phyloP scores from a whole-genome alignment of 1,140 invertebrate species.

The Musca vetustissima region DNA sequence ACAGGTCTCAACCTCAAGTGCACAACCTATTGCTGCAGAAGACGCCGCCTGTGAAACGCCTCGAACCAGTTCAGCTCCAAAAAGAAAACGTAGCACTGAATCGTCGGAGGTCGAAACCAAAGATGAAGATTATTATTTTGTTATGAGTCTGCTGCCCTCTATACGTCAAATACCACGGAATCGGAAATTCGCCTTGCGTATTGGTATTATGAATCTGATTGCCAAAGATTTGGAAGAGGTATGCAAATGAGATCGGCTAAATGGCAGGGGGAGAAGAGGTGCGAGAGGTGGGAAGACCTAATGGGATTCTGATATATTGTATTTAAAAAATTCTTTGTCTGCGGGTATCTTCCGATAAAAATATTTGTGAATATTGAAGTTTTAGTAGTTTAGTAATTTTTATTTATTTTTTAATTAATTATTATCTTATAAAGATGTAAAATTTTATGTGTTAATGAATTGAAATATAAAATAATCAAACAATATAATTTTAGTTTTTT shows the following conservation, averaged over 20 bases:
- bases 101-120: neutral
- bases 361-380: no score
- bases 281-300: neutral
- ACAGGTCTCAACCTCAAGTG: neutral
- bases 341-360: no score
- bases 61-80: neutral
- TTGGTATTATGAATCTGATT: conserved; percentile 19
- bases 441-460: no score
- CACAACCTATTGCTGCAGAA: neutral
- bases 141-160: conserved; percentile 14
- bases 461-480: no score
- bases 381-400: no score
- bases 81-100: neutral
- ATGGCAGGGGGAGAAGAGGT: neutral
- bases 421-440: no score
- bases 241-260: conserved; percentile 29
- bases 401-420: no score
- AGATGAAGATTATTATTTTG: conserved; percentile 26
- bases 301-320: no score
- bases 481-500: no score
- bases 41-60: neutral
- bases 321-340: no score
- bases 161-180: neutral
- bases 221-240: conserved; percentile 13
- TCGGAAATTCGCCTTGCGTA: neutral